phyloP scores from a whole-genome alignment of 2,113 vertebrate genomes.

The Ammodytes marinus region DNA sequence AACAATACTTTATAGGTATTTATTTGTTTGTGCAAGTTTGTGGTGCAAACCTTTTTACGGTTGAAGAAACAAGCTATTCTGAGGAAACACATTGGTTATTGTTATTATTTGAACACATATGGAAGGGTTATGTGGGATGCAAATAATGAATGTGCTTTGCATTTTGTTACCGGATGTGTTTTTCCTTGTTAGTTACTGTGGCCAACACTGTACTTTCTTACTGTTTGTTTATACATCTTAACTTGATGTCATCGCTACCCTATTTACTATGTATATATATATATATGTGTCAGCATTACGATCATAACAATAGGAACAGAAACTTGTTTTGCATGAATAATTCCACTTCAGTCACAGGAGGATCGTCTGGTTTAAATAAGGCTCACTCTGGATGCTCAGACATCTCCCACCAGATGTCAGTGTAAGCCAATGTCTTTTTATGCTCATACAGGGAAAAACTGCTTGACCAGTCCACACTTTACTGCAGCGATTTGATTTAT shows the following conservation, averaged over 20 bases:
- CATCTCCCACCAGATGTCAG: constrained; percentile 64
- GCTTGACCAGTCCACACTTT: neutral
- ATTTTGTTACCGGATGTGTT: too few relatives aligned
- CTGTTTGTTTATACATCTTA: too few relatives aligned
- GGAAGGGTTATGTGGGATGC: too few relatives aligned
- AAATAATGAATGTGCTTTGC: too few relatives aligned
- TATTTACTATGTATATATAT: too few relatives aligned
- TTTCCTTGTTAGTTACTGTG: too few relatives aligned
- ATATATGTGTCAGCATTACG: neutral
- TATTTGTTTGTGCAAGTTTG: neutral
- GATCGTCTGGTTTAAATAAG: neutral
- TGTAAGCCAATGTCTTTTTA: neutral
- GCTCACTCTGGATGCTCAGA: neutral
- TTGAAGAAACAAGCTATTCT: too few relatives aligned
- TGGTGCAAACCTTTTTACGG: too few relatives aligned
- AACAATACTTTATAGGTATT: neutral
- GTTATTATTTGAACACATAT: too few relatives aligned
- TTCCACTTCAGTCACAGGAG: neutral
- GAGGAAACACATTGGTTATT: too few relatives aligned
- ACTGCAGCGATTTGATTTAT: neutral
- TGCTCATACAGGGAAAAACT: neutral
- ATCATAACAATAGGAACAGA: neutral
- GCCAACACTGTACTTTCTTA: too few relatives aligned
- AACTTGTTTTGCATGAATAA: neutral
- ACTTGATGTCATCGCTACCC: too few relatives aligned